Percentiles rank a stretch among this genome's conserved stretches.
Conservation (phyloP, 2,888 invertebrate species). For the Nowickia ferox region DNA sequence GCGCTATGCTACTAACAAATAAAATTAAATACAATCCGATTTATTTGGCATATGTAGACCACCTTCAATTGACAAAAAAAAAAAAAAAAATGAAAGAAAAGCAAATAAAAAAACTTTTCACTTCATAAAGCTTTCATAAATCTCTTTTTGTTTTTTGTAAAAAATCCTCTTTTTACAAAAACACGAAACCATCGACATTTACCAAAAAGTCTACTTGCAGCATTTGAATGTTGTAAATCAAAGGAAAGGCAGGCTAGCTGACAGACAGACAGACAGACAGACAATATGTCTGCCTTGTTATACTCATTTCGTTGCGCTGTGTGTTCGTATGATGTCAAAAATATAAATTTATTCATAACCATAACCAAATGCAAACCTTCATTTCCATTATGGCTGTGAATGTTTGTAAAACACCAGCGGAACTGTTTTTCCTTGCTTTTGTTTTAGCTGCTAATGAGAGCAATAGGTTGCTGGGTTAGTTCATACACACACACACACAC, state of each 20-base stretch:
- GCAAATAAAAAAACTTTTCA: not conserved
- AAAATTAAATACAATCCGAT: not conserved
- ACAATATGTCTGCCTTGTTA: slow-evolving; percentile 58
- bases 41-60: slow-evolving; percentile 12
- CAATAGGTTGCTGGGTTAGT: slow-evolving; percentile 72
- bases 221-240: slow-evolving; percentile 21
- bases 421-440: slow-evolving; percentile 51
- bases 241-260: slow-evolving; percentile 19
- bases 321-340: slow-evolving; percentile 56
- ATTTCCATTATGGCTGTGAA: slow-evolving; percentile 61
- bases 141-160: slow-evolving; percentile 15
- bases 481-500: slow-evolving; percentile 36
- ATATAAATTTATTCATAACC: slow-evolving; percentile 68
- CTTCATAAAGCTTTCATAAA: slow-evolving; percentile 50
- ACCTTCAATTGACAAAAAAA: slow-evolving; percentile 8
- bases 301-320: slow-evolving; percentile 1
- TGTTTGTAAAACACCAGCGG: slow-evolving; percentile 34
- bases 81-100: not conserved
- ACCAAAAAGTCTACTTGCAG: slow-evolving; percentile 36
- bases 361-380: slow-evolving; percentile 55
- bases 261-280: slow-evolving; percentile 44
- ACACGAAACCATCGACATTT: slow-evolving; percentile 21
- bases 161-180: slow-evolving; percentile 20
- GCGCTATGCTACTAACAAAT: not conserved
- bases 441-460: slow-evolving; percentile 71